Evolutionary conservation across 2,113 vertebrate genomes (phyloP), one percentile per base, ranked within the genome.

Genomic region (Scalopus aquaticus): DNA sequence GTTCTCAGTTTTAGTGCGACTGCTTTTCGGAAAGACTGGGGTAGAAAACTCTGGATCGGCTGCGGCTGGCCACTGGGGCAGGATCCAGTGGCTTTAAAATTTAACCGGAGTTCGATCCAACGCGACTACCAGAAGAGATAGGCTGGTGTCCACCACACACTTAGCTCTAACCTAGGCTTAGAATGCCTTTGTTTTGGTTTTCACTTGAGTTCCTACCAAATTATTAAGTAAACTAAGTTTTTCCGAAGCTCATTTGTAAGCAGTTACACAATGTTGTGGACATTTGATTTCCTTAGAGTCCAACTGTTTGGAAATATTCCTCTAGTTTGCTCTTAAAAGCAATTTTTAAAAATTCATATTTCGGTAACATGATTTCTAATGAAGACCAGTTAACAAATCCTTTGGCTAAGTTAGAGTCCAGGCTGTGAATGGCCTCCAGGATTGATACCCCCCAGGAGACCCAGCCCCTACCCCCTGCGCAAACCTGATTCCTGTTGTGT

Each of bases 1-100:
- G 42, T 72, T 77, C 88, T 86, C 85, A 46, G 46, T 46, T 82
- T 90, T 74, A 30, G 3, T 32, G 76, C 10, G 77, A 35, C 72
- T 11, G 32, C 62, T 13, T 78, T 60, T 86, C 15, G 9, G 24
- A 74, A 46, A 44, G 51, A 54, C 60, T 79, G 89, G 86, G 60
- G 76, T 37, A 56, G 95, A 94, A 94, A 96, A 91, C 95, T 93
- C 94, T 94, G 91, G 93, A 94, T 93, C 10, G n/a, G n/a, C n/a
- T 49, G 91, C 85, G 49, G 3, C 64, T 60, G 60, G 74, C 28
- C 2, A 56, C 74, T 15, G 70, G 83, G 89, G 74, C 87, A 26
- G 93, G 79, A 91, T 62, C 92, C 74, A 30, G 79, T 69, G 51
- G 39, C 91, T 97, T 97, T 95, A 94, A 95, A 81, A 2, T 83